phyloP scores from a whole-genome alignment of 2,113 vertebrate genomes.

The Phyllostomus hastatus region DNA sequence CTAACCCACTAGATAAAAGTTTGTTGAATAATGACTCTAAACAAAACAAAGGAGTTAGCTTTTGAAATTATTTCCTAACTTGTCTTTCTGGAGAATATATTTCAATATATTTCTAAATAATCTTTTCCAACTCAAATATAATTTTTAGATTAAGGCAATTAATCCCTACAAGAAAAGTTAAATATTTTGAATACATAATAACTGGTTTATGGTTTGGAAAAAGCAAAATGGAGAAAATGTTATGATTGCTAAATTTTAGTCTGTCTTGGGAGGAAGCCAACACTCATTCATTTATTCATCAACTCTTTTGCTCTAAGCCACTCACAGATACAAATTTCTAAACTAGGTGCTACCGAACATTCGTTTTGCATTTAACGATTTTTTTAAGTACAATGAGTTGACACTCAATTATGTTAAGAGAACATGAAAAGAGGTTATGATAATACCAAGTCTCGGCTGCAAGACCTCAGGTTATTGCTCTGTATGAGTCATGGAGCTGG shows the following conservation, averaged over 20 bases:
- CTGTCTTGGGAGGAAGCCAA: not conserved
- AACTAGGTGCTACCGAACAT: not conserved
- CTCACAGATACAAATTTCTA: not conserved
- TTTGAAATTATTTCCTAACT: not conserved
- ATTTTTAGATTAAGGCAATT: not conserved
- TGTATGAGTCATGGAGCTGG: fast-evolving
- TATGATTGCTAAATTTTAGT: not conserved
- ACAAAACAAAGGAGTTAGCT: not conserved
- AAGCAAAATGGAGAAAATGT: not conserved
- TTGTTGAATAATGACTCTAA: not conserved
- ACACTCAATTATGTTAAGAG: not conserved
- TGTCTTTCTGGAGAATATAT: not conserved
- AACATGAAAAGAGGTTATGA: not conserved
- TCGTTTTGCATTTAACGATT: not conserved
- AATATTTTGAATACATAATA: not conserved
- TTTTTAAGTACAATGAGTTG: not conserved
- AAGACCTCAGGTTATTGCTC: not conserved
- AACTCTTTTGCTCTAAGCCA: not conserved
- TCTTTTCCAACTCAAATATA: not conserved
- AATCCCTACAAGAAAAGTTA: not conserved
- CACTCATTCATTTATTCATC: not conserved
- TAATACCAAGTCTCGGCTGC: not conserved
- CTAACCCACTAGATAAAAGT: not conserved
- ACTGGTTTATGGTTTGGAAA: not conserved
- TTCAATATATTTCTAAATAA: not conserved